Evolutionary conservation across 2,888 invertebrate species (phyloP).

Genomic region (Sericinus montela): DNA sequence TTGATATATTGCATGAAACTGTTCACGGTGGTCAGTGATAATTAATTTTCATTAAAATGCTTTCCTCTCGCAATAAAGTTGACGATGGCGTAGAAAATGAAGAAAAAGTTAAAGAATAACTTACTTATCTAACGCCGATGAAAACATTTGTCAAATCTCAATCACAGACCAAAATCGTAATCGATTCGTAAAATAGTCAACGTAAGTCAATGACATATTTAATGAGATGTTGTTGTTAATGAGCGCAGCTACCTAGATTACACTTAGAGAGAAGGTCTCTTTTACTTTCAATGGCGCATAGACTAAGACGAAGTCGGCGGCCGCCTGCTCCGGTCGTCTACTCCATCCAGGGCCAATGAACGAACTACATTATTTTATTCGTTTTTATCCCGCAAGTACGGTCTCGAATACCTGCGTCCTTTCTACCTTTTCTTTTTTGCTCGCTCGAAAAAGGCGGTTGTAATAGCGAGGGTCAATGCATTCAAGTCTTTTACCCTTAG

Average conservation of each 20-base stretch:
- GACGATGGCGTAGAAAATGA: too few species aligned
- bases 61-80: too few species aligned
- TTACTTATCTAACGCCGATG: too few species aligned
- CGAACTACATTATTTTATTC: slow-evolving; percentile 57
- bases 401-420: slow-evolving; percentile 63
- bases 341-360: slow-evolving; percentile 56
- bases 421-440: slow-evolving; percentile 68
- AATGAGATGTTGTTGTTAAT: slow-evolving; percentile 55
- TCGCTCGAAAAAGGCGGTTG: slow-evolving; percentile 63
- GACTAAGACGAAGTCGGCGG: slow-evolving; percentile 37
- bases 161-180: slow-evolving; percentile 28
- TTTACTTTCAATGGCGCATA: slow-evolving; percentile 46
- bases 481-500: slow-evolving; percentile 65
- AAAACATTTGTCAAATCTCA: neutral
- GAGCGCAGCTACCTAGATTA: slow-evolving; percentile 37
- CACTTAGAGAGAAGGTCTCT: slow-evolving; percentile 41
- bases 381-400: slow-evolving; percentile 39
- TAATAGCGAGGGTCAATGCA: slow-evolving; percentile 60
- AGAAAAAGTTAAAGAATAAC: too few species aligned
- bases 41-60: too few species aligned
- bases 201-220: slow-evolving; percentile 37
- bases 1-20: too few species aligned
- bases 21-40: too few species aligned
- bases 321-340: slow-evolving; percentile 31
- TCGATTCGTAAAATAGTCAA: slow-evolving; percentile 21